Conservation (phyloP, 1,140 invertebrate genomes). For the Cataglyphis hispanica region DNA sequence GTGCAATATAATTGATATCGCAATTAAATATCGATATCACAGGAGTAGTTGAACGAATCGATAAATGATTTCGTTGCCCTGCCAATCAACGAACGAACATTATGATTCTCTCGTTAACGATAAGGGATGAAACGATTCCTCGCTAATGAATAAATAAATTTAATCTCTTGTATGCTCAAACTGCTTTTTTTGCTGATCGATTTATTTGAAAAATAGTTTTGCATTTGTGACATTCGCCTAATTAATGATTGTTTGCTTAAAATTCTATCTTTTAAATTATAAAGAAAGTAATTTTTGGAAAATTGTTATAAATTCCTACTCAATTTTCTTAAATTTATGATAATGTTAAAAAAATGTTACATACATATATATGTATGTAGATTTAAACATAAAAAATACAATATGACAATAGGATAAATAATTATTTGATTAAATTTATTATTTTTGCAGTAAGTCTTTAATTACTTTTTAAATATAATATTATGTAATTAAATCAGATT, state of each 20-base stretch:
- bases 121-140: constrained; percentile 41
- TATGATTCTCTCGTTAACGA: constrained; percentile 53
- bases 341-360: not conserved
- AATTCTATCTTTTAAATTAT: not conserved
- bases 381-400: constrained; percentile 11
- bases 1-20: constrained; percentile 51
- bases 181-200: not conserved
- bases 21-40: constrained; percentile 60
- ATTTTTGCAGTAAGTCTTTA: not conserved
- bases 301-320: not conserved
- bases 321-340: not conserved
- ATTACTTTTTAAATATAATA: not conserved
- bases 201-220: constrained; percentile 13
- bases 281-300: constrained; percentile 13
- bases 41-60: constrained; percentile 31
- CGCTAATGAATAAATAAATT: constrained; percentile 59
- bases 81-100: constrained; percentile 42
- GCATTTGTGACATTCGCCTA: not conserved
- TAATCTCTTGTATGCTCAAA: constrained; percentile 14
- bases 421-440: not conserved
- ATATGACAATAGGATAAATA: not conserved
- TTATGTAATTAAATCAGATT: not conserved
- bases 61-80: constrained; percentile 40
- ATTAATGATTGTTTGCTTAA: not conserved
- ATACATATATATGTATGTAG: not conserved